A percentile compares a stretch with the other conserved stretches of the same genome.
These are phyloP conservation scores for Macropodus opercularis DNA, from an alignment of 2,797 vertebrate genomes.

Conservation along the genomic window DNA sequence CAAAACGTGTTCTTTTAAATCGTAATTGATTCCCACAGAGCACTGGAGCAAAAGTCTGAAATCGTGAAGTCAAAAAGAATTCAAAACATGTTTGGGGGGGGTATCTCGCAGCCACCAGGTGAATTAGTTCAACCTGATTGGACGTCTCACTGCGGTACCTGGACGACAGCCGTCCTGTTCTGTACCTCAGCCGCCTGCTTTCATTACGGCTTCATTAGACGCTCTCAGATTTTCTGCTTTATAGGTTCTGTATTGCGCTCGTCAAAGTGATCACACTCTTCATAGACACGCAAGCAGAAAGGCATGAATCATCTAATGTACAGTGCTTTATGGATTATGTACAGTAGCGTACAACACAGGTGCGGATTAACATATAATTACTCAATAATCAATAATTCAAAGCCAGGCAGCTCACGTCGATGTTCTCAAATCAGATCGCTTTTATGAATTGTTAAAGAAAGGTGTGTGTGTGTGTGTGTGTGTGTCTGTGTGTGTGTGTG, in stretches of 20 bases:
- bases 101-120: not conserved
- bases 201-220: slow-evolving; percentile 62
- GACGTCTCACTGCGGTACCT: not conserved
- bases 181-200: slow-evolving; percentile 45
- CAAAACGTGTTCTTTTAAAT: not conserved
- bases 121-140: slow-evolving; percentile 1
- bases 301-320: slow-evolving; percentile 58
- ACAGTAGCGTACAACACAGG: slow-evolving; percentile 27
- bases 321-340: slow-evolving; percentile 24
- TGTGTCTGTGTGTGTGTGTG: slow-evolving; percentile 39
- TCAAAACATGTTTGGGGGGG: not conserved
- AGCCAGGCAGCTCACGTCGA: slow-evolving; percentile 33
- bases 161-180: too few species aligned
- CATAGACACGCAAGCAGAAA: slow-evolving; percentile 28
- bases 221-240: slow-evolving; percentile 41
- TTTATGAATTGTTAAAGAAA: slow-evolving; percentile 53
- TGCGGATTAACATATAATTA: slow-evolving; percentile 61
- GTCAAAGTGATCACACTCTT: slow-evolving; percentile 67
- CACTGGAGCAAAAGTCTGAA: slow-evolving; percentile 8
- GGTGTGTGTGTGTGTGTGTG: slow-evolving; percentile 41
- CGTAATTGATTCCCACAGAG: slow-evolving; percentile 21
- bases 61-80: not conserved
- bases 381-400: slow-evolving; percentile 51
- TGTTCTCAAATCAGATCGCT: slow-evolving; percentile 62
- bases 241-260: slow-evolving; percentile 51